A percentile compares a stretch with the other conserved stretches of the same genome.
Conservation (phyloP, 2,113 vertebrate species). For the Notarius lentiginosus region DNA sequence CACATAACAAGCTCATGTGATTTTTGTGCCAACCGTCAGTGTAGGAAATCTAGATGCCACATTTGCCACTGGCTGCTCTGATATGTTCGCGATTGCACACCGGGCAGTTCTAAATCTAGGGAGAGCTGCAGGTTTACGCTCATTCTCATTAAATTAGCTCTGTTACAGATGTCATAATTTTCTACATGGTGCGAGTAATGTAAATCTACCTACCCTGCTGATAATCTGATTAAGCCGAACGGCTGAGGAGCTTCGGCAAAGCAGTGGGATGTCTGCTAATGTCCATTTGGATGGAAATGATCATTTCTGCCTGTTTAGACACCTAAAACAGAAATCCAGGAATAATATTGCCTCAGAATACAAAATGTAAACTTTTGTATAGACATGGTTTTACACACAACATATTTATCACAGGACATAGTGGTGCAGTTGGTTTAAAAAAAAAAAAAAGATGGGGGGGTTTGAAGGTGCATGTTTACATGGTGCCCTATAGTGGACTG, state of each 20-base stretch:
- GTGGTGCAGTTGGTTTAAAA: not conserved
- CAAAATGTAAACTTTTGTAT: not conserved
- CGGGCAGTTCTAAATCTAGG: not conserved
- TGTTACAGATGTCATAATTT: not conserved
- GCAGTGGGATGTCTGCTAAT: not conserved
- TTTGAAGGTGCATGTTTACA: not conserved
- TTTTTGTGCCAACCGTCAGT: not conserved
- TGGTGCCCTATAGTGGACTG: not conserved
- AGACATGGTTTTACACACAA: not conserved
- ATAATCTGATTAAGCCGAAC: not conserved
- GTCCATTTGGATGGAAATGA: not conserved
- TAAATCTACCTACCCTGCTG: not conserved
- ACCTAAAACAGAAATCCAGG: not conserved
- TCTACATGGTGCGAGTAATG: not conserved
- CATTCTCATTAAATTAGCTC: too few species aligned
- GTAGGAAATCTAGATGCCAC: slow-evolving; percentile 16
- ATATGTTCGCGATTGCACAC: not conserved
- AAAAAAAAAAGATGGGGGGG: not conserved
- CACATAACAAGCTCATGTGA: slow-evolving; percentile 6
- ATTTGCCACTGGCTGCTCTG: not conserved
- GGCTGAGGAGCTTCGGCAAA: not conserved
- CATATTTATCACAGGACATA: not conserved
- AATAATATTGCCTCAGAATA: not conserved
- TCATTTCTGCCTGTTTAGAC: not conserved
- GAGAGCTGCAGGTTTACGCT: not conserved